phyloP scores from a whole-genome alignment of 2,797 vertebrate species.

The Mico argentatus region DNA sequence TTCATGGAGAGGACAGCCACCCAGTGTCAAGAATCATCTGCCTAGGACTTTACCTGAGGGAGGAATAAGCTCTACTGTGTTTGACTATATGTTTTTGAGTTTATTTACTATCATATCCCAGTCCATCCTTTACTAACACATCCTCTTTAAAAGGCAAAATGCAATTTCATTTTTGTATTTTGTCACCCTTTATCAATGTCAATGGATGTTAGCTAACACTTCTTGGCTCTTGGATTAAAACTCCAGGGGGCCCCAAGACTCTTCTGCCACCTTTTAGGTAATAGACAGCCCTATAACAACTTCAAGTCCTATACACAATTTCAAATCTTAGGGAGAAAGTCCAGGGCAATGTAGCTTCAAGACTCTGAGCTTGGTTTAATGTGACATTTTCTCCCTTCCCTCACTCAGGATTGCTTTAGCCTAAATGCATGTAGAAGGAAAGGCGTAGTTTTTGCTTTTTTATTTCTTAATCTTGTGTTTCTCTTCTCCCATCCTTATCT shows the following conservation, averaged over 20 bases:
- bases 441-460: neutral
- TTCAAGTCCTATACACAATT: neutral
- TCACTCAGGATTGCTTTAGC: neutral
- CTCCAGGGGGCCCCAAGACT: neutral
- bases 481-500: neutral
- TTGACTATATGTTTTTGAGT: neutral
- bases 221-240: constrained; percentile 12
- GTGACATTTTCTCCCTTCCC: neutral
- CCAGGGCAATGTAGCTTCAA: neutral
- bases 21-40: neutral
- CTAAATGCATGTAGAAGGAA: neutral
- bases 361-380: constrained; percentile 28
- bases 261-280: neutral
- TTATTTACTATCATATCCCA: neutral
- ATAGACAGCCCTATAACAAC: neutral
- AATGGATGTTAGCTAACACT: neutral
- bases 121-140: neutral
- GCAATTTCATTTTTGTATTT: constrained; percentile 13
- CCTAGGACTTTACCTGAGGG: neutral
- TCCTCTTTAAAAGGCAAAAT: constrained; percentile 28
- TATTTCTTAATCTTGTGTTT: constrained; percentile 6
- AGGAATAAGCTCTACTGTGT: constrained; percentile 1
- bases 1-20: neutral
- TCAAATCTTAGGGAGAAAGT: constrained; percentile 22
- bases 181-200: neutral